These are phyloP conservation scores for Eupleurogrammus muticus DNA, from an alignment of 2,797 vertebrate genomes.

Conservation along the genomic window DNA sequence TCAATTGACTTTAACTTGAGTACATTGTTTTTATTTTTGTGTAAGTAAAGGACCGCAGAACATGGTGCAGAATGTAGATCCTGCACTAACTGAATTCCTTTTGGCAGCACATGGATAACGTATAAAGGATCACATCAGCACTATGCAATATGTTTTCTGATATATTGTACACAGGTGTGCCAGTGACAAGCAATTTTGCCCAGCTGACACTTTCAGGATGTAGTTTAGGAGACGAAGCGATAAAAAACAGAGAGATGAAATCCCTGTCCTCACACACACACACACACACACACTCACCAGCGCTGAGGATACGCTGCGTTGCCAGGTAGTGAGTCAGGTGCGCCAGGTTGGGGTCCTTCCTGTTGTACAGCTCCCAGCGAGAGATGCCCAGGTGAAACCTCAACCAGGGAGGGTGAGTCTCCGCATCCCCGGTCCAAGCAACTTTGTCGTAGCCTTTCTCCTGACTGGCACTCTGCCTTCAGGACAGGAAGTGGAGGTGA, in stretches of 20 bases:
- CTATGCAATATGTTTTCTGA: neutral
- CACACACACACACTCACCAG: constrained; percentile 71
- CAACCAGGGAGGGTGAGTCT: constrained; percentile 86
- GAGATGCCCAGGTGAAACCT: constrained; percentile 88
- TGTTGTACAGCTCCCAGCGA: constrained; percentile 85
- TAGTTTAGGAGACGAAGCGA: constrained; percentile 7
- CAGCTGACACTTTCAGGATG: neutral
- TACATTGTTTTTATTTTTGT: too few species aligned
- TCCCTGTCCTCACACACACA: neutral
- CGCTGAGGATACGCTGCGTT: constrained; percentile 78
- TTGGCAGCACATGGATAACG: constrained; percentile 8
- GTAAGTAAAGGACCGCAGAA: neutral
- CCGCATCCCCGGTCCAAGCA: constrained; percentile 69
- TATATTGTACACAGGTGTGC: neutral
- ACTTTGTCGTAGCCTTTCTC: constrained; percentile 75
- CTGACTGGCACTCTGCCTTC: constrained; percentile 77
- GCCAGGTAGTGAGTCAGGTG: constrained; percentile 81
- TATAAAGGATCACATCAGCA: constrained; percentile 3
- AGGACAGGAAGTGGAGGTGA: neutral
- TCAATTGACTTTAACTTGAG: too few species aligned
- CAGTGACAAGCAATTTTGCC: neutral
- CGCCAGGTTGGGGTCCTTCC: constrained; percentile 78
- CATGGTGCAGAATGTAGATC: neutral
- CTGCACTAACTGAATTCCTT: neutral
- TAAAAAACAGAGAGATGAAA: constrained; percentile 6